These are phyloP conservation scores for Lonchura striata DNA, from an alignment of 2,113 vertebrate species.

Conservation along the genomic window DNA sequence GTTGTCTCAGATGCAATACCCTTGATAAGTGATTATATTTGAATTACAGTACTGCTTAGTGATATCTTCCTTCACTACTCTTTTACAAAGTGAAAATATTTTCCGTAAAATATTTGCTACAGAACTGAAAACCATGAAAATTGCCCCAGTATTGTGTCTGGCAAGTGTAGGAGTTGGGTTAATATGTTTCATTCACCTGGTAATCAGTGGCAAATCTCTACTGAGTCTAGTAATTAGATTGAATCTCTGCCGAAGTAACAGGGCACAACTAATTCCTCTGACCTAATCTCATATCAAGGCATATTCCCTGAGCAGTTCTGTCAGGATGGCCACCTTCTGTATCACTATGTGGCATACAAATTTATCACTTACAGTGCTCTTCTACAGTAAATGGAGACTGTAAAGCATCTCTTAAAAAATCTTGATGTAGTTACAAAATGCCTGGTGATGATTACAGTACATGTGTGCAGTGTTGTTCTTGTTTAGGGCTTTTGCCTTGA, in stretches of 20 bases:
- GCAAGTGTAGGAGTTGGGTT: background rate
- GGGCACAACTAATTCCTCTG: background rate
- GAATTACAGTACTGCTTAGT: background rate
- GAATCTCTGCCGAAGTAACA: background rate
- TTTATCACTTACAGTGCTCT: background rate
- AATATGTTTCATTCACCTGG: background rate
- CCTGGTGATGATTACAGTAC: background rate
- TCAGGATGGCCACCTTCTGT: background rate
- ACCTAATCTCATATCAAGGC: background rate
- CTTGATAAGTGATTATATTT: background rate
- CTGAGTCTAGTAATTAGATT: background rate
- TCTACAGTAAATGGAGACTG: background rate
- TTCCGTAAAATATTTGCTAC: background rate
- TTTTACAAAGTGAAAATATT: background rate
- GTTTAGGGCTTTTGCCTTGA: background rate
- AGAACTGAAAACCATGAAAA: background rate
- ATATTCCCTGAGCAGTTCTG: background rate
- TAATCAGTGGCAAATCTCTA: background rate
- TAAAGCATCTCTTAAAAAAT: background rate
- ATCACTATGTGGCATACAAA: background rate
- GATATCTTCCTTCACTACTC: background rate
- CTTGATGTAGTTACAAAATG: background rate
- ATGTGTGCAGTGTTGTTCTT: background rate
- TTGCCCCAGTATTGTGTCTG: rapidly evolving
- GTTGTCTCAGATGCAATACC: background rate